Evolutionary conservation across 2,888 invertebrate species (phyloP).

Genomic region (Trypoxylon attenuatum): DNA sequence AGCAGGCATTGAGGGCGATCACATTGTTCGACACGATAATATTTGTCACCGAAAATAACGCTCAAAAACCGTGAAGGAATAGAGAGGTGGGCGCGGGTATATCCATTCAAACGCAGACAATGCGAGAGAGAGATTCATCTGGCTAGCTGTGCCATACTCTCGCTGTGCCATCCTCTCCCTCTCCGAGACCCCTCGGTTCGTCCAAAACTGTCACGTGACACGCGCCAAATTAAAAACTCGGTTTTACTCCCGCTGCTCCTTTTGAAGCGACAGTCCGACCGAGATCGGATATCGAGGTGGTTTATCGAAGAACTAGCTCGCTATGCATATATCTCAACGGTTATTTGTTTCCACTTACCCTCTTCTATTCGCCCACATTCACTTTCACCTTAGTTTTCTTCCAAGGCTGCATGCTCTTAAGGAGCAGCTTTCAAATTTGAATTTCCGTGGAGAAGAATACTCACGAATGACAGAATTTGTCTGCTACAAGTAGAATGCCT

Average conservation of each 20-base stretch:
- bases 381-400: too few relatives aligned
- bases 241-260: constrained; percentile 45
- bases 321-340: too few relatives aligned
- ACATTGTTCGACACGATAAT: constrained; percentile 74
- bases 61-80: constrained; percentile 63
- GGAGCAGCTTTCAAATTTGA: too few relatives aligned
- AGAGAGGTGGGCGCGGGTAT: constrained; percentile 61
- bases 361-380: too few relatives aligned
- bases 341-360: too few relatives aligned
- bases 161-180: constrained; percentile 42
- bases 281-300: constrained; percentile 63
- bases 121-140: constrained; percentile 70
- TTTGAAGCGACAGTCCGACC: constrained; percentile 18
- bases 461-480: too few relatives aligned
- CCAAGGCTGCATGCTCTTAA: too few relatives aligned
- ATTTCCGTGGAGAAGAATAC: too few relatives aligned
- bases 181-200: constrained; percentile 36
- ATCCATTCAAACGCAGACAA: constrained; percentile 72
- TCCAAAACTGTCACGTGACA: constrained; percentile 56
- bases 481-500: too few relatives aligned
- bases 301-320: constrained; percentile 54
- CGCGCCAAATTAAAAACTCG: constrained; percentile 72
- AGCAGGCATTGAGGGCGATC: constrained; percentile 67
- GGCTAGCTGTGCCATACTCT: constrained; percentile 63
- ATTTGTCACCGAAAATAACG: constrained; percentile 73